Evolutionary conservation across 64 coral and sea anemone species (phyloP).

Genomic region (Actinia equina): DNA sequence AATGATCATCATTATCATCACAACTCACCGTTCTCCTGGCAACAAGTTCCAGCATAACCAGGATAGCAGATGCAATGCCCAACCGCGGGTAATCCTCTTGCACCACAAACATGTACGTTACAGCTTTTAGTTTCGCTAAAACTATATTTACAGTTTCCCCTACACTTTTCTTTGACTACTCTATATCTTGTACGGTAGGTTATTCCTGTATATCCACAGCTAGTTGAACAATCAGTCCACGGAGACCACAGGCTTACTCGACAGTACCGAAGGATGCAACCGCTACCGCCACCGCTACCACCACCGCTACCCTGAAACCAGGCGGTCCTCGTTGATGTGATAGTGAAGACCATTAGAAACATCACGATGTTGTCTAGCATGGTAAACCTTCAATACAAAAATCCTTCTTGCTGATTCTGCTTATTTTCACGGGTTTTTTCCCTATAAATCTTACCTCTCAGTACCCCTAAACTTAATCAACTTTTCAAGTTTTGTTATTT

Average conservation of each 20-base stretch:
- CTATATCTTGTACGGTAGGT: background rate
- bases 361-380: no score
- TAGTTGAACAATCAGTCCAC: background rate
- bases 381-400: no score
- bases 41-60: background rate
- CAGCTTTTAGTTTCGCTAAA: background rate
- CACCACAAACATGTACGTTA: background rate
- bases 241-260: background rate
- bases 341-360: no score
- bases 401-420: no score
- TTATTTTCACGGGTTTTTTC: no score
- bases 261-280: background rate
- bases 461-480: no score
- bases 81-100: background rate
- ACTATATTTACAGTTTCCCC: background rate
- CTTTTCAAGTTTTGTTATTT: no score
- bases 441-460: no score
- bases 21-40: background rate
- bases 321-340: no score
- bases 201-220: background rate
- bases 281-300: no score
- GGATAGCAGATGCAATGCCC: background rate
- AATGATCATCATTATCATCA: no score
- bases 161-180: background rate
- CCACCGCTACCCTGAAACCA: background rate